Evolutionary conservation across 2,797 vertebrate genomes (phyloP).

Genomic region (Borostomias antarcticus): DNA sequence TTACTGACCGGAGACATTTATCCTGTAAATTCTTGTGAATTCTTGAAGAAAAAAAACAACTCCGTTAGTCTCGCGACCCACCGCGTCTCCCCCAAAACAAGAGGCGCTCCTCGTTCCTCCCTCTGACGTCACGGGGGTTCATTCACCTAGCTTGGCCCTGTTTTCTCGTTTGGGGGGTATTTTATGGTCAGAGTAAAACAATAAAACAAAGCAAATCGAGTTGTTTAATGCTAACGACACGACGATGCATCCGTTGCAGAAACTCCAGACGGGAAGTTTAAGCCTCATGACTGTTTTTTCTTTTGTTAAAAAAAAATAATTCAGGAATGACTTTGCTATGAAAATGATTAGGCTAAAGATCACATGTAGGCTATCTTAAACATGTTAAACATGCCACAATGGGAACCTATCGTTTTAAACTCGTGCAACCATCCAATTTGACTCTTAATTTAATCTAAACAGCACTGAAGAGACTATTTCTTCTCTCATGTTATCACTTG

Average conservation of each 20-base stretch:
- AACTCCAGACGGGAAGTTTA: not conserved
- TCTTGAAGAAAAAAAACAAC: not conserved
- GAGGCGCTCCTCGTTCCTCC: constrained; percentile 38
- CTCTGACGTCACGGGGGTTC: constrained; percentile 67
- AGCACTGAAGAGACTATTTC: not conserved
- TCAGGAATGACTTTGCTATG: not conserved
- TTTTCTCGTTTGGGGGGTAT: constrained; percentile 22
- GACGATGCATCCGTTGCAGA: not conserved
- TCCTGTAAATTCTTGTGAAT: not conserved
- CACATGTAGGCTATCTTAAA: not conserved
- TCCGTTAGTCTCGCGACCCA: not conserved
- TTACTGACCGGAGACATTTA: not conserved
- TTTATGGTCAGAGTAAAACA: not conserved
- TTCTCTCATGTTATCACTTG: not conserved
- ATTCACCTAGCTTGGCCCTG: constrained; percentile 51
- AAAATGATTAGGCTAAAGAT: not conserved
- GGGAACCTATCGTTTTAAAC: not conserved
- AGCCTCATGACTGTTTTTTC: not conserved
- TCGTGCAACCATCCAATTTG: not conserved
- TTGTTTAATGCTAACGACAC: not conserved
- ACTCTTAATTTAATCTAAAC: not conserved
- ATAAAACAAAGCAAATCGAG: not conserved
- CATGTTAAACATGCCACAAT: not conserved
- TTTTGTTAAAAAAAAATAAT: not conserved
- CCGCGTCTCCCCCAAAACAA: constrained; percentile 21